phyloP scores from a whole-genome alignment of 2,888 invertebrate species.

The Fragum fragum region DNA sequence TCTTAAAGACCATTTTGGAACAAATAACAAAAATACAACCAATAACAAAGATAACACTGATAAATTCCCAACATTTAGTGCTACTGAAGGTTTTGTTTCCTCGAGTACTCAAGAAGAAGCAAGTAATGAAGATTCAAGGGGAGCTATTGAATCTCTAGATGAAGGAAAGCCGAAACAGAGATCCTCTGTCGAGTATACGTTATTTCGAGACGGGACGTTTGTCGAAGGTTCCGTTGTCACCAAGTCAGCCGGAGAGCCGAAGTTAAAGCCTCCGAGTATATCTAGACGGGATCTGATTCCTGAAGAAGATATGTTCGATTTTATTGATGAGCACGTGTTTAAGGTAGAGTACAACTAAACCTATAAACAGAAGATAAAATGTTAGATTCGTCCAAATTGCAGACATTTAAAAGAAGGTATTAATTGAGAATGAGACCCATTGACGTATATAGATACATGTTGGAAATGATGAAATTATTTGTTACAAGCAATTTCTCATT shows the following conservation, averaged over 20 bases:
- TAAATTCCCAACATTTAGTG: background rate
- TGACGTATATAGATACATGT: no score
- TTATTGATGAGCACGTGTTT: slow-evolving; percentile 50
- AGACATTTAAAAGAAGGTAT: no score
- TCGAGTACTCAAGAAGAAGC: background rate
- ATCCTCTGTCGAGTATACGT: background rate
- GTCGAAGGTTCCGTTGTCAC: slow-evolving; percentile 3
- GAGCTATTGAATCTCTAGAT: background rate
- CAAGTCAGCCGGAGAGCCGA: background rate
- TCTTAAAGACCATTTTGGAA: background rate
- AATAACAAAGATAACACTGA: no score
- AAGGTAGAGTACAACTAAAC: slow-evolving; percentile 20
- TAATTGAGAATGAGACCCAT: no score
- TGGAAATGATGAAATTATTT: no score
- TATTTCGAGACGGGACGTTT: slow-evolving; percentile 15
- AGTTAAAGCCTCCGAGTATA: slow-evolving; percentile 33
- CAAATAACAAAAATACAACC: no score
- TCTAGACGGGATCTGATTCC: slow-evolving; percentile 43
- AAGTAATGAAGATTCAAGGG: background rate
- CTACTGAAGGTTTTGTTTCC: slow-evolving; percentile 5
- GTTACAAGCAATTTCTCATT: no score
- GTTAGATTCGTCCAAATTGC: no score
- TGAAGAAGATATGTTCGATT: slow-evolving; percentile 36
- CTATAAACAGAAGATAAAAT: no score
- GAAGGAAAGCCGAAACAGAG: background rate